A percentile compares a stretch with the other conserved stretches of the same genome.
Evolutionary conservation across 1,140 invertebrate species (phyloP).

Genomic region (Pararge aegeria): DNA sequence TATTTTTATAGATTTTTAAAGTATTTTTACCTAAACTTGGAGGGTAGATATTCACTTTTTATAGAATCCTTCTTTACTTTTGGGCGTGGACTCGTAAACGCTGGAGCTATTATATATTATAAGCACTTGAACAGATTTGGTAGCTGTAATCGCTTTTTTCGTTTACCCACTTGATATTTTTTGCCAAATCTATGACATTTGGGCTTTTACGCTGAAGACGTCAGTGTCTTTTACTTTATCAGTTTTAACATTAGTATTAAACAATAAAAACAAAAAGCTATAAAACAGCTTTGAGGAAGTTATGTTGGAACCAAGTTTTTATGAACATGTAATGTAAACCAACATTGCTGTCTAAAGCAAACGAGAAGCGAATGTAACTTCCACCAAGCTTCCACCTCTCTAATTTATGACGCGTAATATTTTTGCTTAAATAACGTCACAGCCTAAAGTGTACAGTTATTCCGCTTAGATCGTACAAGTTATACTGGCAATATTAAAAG

Average conservation of each 20-base stretch:
- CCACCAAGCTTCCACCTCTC: background rate
- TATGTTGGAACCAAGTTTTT: background rate
- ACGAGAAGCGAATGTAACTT: background rate
- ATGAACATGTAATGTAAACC: background rate
- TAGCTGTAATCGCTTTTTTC: too few species aligned
- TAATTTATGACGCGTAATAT: background rate
- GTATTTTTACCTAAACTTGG: too few species aligned
- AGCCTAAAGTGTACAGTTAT: background rate
- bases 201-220: background rate
- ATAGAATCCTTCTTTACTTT: too few species aligned
- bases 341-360: background rate
- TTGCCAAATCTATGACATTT: too few species aligned
- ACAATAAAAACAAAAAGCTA: background rate
- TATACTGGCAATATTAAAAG: too few species aligned
- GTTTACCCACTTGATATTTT: too few species aligned
- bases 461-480: background rate
- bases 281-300: background rate
- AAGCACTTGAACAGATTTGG: too few species aligned
- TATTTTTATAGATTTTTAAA: too few species aligned
- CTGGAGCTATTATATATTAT: too few species aligned
- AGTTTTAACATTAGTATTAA: background rate
- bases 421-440: background rate
- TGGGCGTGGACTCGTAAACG: too few species aligned
- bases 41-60: too few species aligned
- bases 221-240: background rate